Evolutionary conservation across 2,888 invertebrate species (phyloP).

Genomic region (Agonum fuliginosum): DNA sequence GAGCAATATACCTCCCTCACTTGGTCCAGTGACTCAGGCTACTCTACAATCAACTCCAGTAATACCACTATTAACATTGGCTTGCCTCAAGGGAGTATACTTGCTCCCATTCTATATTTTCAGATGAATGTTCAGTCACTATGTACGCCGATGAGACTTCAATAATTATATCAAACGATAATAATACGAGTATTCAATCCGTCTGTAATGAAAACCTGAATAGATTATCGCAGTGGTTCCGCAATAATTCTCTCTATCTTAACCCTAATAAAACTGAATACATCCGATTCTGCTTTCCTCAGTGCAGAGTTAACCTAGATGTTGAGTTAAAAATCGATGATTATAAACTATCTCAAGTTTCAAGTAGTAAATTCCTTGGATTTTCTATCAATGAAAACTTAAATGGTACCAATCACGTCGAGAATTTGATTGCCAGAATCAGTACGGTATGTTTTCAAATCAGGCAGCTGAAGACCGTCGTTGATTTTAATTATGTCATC

Average conservation of each 20-base stretch:
- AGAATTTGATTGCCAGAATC: too few relatives aligned
- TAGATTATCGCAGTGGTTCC: not conserved
- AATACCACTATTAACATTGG: too few relatives aligned
- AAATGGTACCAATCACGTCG: too few relatives aligned
- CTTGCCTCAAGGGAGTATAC: too few relatives aligned
- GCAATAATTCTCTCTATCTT: not conserved
- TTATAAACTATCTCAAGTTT: not conserved
- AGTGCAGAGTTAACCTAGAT: not conserved
- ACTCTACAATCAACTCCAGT: too few relatives aligned
- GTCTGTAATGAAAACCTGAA: not conserved
- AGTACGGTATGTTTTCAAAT: too few relatives aligned
- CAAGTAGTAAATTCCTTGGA: not conserved
- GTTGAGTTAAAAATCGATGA: not conserved
- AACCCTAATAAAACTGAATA: not conserved
- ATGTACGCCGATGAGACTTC: not conserved
- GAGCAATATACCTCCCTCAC: too few relatives aligned
- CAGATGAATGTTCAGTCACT: not conserved
- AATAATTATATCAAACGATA: not conserved
- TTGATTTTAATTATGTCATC: too few relatives aligned
- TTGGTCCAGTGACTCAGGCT: too few relatives aligned
- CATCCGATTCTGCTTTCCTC: not conserved
- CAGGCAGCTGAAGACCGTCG: too few relatives aligned
- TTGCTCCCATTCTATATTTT: not conserved
- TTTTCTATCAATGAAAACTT: not conserved
- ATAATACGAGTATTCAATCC: not conserved